A percentile compares a stretch with the other conserved stretches of the same genome.
phyloP scores from a whole-genome alignment of 2,113 vertebrate species.

The human (Homo sapiens) region DNA sequence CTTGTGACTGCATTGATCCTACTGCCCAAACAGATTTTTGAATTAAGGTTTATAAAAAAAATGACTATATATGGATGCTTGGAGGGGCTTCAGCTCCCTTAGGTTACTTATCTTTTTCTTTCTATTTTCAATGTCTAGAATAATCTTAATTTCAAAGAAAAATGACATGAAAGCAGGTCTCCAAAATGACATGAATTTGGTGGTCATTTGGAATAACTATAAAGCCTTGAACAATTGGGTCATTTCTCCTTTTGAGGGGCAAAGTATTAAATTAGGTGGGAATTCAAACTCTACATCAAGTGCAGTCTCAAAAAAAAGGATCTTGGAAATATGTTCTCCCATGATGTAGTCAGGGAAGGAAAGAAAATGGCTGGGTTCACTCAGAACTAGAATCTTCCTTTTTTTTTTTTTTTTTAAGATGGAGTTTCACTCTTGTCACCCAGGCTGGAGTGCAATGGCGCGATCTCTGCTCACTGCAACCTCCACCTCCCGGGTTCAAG shows the following conservation, averaged over 20 bases:
- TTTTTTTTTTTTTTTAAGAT: no score
- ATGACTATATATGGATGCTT: neutral
- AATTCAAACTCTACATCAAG: neutral
- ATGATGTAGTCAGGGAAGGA: neutral
- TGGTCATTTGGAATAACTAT: neutral
- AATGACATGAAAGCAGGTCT: neutral
- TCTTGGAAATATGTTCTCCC: neutral
- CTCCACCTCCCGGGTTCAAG: no score
- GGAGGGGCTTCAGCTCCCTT: neutral
- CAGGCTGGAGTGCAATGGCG: no score
- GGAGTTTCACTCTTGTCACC: no score
- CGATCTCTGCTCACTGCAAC: no score
- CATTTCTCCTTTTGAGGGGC: neutral
- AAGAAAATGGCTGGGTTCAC: neutral
- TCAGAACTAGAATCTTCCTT: neutral
- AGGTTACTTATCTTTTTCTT: neutral
- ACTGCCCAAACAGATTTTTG: neutral
- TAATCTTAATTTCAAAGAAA: neutral
- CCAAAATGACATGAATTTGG: neutral
- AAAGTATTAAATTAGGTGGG: neutral
- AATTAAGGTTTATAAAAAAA: neutral
- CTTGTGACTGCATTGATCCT: neutral
- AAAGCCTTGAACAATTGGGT: neutral
- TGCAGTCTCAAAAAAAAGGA: neutral
- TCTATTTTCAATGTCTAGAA: neutral